Evolutionary conservation across 2,888 invertebrate species (phyloP).

Genomic region (Didymodactylos carnosus): DNA sequence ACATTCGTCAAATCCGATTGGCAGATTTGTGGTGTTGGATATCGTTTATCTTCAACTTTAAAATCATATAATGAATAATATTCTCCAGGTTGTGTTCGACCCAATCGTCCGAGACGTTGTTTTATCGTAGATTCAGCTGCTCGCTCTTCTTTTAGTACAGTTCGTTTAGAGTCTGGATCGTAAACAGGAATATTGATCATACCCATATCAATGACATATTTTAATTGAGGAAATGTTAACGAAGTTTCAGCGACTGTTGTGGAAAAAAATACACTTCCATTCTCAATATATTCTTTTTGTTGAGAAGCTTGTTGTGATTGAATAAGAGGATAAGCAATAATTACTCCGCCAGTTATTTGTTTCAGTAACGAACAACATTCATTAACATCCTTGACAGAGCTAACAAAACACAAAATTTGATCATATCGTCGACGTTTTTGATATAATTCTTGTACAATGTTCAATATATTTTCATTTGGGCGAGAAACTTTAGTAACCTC

Average conservation of each 20-base stretch:
- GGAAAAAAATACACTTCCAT: neutral
- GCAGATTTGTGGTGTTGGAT: neutral
- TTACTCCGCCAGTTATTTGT: neutral
- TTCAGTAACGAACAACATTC: neutral
- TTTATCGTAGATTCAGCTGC: neutral
- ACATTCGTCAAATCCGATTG: neutral
- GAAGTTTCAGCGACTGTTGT: neutral
- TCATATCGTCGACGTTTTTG: neutral
- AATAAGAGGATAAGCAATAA: neutral
- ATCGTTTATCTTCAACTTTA: neutral
- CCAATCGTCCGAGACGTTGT: neutral
- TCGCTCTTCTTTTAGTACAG: neutral
- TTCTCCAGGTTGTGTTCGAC: neutral
- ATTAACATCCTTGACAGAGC: neutral
- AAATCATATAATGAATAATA: neutral
- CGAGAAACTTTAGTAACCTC: neutral
- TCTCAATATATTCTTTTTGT: neutral
- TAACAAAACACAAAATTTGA: neutral
- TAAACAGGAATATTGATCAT: neutral
- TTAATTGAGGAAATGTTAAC: neutral
- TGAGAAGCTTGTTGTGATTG: neutral
- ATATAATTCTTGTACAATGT: neutral
- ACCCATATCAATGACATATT: neutral
- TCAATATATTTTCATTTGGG: neutral
- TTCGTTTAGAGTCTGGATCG: neutral